Percentiles rank a stretch among this genome's conserved stretches.
Evolutionary conservation across 2,888 invertebrate species (phyloP).

Genomic region (Hirtodrosophila trivittata): DNA sequence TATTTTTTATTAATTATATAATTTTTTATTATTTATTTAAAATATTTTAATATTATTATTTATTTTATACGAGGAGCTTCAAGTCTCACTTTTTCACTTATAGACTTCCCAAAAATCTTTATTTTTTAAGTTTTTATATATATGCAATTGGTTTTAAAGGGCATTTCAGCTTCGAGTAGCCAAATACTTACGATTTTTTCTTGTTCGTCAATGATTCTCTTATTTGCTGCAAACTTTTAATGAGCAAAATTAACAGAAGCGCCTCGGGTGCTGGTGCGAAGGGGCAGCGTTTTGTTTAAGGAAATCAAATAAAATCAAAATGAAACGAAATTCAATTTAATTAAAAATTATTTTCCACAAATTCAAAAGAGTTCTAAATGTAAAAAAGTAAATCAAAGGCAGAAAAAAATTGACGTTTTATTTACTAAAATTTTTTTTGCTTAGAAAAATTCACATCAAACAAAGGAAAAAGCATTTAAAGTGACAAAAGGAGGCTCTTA

Average conservation of each 20-base stretch:
- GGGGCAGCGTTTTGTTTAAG: too few relatives aligned
- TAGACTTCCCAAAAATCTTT: too few relatives aligned
- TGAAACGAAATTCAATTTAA: slow-evolving; percentile 42
- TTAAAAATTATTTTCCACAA: slow-evolving; percentile 42
- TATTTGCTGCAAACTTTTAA: slow-evolving; percentile 47
- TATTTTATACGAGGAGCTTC: too few relatives aligned
- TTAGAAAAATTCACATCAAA: too few relatives aligned
- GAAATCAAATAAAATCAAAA: slow-evolving; percentile 47
- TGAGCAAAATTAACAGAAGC: slow-evolving; percentile 46
- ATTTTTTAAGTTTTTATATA: too few relatives aligned
- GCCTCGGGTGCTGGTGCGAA: neutral
- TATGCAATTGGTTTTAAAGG: neutral
- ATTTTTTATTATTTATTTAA: too few relatives aligned
- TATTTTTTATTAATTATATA: too few relatives aligned
- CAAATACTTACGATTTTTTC: neutral
- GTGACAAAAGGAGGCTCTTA: too few relatives aligned
- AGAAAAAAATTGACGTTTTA: neutral
- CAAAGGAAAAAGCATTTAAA: too few relatives aligned
- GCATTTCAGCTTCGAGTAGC: neutral
- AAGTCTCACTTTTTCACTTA: too few relatives aligned
- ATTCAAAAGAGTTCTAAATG: slow-evolving; percentile 22
- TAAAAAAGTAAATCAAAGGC: slow-evolving; percentile 4
- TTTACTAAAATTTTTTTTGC: too few relatives aligned
- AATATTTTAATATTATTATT: too few relatives aligned
- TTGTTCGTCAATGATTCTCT: slow-evolving; percentile 22